Percentiles rank a stretch among this genome's conserved stretches.
These are phyloP conservation scores for Micrasema longulum DNA, from an alignment of 1,140 invertebrate genomes.

Conservation along the genomic window DNA sequence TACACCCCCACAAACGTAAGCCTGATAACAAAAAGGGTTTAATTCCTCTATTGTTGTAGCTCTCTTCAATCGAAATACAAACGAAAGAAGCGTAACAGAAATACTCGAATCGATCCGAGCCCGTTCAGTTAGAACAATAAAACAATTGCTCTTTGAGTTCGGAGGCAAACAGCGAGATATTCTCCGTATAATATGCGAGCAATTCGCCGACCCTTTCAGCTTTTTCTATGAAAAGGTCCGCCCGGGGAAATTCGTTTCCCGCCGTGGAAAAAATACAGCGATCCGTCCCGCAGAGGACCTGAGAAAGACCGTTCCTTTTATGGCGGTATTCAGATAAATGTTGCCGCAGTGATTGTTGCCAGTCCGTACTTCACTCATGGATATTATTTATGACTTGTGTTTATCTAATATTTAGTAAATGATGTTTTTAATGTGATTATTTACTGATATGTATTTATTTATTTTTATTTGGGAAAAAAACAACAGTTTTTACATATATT, in stretches of 20 bases:
- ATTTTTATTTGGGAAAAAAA: too few relatives aligned
- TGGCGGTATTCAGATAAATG: constrained; percentile 4
- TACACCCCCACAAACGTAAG: too few relatives aligned
- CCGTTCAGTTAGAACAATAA: constrained; percentile 27
- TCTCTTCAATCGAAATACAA: background rate
- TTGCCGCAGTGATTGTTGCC: too few relatives aligned
- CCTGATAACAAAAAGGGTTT: too few relatives aligned
- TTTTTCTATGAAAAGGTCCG: constrained; percentile 13
- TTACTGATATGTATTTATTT: too few relatives aligned
- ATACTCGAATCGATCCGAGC: constrained; percentile 11
- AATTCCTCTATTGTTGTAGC: background rate
- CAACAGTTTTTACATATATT: too few relatives aligned
- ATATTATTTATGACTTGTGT: too few relatives aligned
- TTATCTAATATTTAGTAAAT: too few relatives aligned
- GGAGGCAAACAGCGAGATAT: constrained; percentile 17
- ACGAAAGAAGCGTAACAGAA: constrained; percentile 13
- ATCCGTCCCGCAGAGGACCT: constrained; percentile 8
- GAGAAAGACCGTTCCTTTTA: constrained; percentile 14
- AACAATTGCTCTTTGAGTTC: constrained; percentile 20
- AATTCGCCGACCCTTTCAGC: constrained; percentile 23
- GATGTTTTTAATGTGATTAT: too few relatives aligned
- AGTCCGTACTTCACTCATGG: too few relatives aligned
- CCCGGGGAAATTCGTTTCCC: constrained; percentile 17
- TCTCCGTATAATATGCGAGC: constrained; percentile 22
- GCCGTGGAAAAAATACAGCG: constrained; percentile 14